Base-by-base conservation (phyloP, 2,113 vertebrate species). In the Hippocampus mohnikei region DNA sequence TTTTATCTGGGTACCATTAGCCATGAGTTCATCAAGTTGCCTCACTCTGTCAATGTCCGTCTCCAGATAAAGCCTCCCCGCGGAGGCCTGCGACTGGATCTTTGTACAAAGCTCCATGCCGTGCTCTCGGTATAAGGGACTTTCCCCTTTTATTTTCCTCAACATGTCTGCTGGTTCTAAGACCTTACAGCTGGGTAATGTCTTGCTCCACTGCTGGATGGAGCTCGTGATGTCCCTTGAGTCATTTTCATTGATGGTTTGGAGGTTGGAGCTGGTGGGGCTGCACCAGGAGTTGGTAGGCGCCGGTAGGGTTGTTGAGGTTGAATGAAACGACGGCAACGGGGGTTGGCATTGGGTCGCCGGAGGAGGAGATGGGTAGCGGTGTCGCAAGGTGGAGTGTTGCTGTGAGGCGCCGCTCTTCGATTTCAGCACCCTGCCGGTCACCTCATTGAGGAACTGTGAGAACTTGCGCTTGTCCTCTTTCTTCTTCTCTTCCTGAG, bases 371-470 rank as follows among this genome's bases (percentile, higher is more conserved):
- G 72, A 71, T 0, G 55, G 56, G 63, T 72, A 11, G 62, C 29
- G 16, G 25, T 87, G 71, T 70, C 50, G 60, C 42, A 82, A 62
- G 61, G 52, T 67, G 16, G 78, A 66, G 2, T 69, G 66, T 21
- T 80, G 76, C 18, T 78, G 70, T 58, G 92, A 87, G 61, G 88
- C 87, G 62, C 92, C 76, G 50, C 85, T 89, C 18, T 81, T 81
- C 0, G 93, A 92, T 83, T 94, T 91, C 60, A 98, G 84, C 41
- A 98, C 94, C 65, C 94, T 92, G 78, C 86, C 83, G 0, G 94
- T 94, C 69, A 97, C 93, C 80, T 97, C 95, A 75, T 98, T 95
- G 58, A 97, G 88, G 89, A 99, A 96, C 75, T 94, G 91, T 21
- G 96, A 95, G 82, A 97, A 99, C 80, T 94, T 95, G 23, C 92